phyloP scores from a whole-genome alignment of 1,140 invertebrate genomes.

The Stegodyphus dumicola region DNA sequence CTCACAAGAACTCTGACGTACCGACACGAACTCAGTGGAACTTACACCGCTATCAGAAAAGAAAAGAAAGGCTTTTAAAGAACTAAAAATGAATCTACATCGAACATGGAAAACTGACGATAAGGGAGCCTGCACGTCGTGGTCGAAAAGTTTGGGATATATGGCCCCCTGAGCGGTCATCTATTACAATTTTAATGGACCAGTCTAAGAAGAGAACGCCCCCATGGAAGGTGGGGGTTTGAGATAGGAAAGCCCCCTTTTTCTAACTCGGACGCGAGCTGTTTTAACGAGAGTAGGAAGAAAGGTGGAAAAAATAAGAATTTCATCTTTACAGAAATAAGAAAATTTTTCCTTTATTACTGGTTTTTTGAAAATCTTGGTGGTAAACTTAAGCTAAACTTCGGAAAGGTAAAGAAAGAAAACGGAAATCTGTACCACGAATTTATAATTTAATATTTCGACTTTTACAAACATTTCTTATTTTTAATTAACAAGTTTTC shows the following conservation, averaged over 20 bases:
- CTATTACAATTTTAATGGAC: conserved; percentile 61
- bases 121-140: not conserved
- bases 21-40: not conserved
- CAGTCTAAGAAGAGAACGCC: not conserved
- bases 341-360: too few species aligned
- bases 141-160: conserved; percentile 24
- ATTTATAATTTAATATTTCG: too few species aligned
- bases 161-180: conserved; percentile 59
- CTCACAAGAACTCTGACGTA: not conserved
- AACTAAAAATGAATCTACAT: not conserved
- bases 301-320: not conserved
- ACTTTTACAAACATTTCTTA: too few species aligned
- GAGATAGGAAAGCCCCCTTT: conserved; percentile 11
- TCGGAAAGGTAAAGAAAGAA: too few species aligned
- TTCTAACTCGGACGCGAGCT: not conserved
- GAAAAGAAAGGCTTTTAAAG: not conserved
- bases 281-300: not conserved
- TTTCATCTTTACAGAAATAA: too few species aligned
- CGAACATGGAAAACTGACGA: conserved; percentile 9
- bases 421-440: too few species aligned
- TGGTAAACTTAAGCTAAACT: too few species aligned
- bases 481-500: too few species aligned
- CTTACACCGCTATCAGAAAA: not conserved
- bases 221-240: conserved; percentile 14
- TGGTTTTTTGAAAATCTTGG: too few species aligned